These are phyloP conservation scores for Lordiphosa andalusiaca DNA, from an alignment of 2,888 invertebrate genomes.

Conservation along the genomic window DNA sequence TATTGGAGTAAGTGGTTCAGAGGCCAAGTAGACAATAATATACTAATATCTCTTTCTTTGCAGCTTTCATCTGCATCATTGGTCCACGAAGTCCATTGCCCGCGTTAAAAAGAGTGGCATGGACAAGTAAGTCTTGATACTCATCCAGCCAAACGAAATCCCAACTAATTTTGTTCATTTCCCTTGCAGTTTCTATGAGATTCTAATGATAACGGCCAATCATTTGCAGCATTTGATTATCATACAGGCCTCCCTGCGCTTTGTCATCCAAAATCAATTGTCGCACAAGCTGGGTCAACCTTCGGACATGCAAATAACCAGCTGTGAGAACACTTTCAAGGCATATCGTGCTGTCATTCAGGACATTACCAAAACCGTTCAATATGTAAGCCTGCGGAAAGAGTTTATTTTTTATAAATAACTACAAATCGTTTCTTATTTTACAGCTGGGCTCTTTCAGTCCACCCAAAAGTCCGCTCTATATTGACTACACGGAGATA, in stretches of 20 bases:
- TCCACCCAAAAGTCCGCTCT: conserved; percentile 71
- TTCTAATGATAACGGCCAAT: conserved; percentile 78
- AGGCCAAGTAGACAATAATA: background rate
- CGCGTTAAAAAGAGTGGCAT: conserved; percentile 54
- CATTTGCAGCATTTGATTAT: conserved; percentile 78
- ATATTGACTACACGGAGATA: conserved; percentile 77
- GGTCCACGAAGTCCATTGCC: conserved; percentile 76
- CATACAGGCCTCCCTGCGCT: conserved; percentile 72
- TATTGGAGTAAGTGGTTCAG: conserved; percentile 71
- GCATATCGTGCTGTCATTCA: conserved; percentile 65
- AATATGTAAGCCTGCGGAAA: conserved; percentile 71
- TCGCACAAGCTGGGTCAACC: conserved; percentile 59
- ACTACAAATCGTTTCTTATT: background rate
- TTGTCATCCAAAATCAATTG: conserved; percentile 55
- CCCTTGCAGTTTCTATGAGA: conserved; percentile 76
- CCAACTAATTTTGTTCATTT: background rate
- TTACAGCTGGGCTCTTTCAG: conserved; percentile 76
- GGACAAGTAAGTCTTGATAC: conserved; percentile 45
- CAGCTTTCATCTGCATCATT: conserved; percentile 79
- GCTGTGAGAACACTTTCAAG: conserved; percentile 53
- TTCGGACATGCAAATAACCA: conserved; percentile 39
- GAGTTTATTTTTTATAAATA: background rate
- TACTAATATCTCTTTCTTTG: background rate
- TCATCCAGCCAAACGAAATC: background rate
- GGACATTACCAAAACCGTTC: conserved; percentile 69